Base-by-base conservation (phyloP, 1,140 invertebrate species). In the Calephelis nemesis region DNA sequence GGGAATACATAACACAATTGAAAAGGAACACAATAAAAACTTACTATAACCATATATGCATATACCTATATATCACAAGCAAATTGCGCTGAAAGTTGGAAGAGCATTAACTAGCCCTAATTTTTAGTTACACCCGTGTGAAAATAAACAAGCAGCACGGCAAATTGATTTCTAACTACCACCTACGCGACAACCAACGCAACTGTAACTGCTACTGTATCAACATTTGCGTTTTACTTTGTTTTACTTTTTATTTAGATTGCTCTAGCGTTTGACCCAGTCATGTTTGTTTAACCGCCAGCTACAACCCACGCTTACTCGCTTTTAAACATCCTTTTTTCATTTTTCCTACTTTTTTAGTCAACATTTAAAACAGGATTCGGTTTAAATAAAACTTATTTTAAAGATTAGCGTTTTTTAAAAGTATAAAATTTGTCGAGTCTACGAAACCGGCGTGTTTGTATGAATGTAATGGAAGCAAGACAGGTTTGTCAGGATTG, bases 121-220 rank as follows among this genome's bases (percentile, higher is more conserved):
- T 54, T 54, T 54, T 54, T 54, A 19, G 50, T 54, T 54, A 30
- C 15, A 19, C 50, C 7, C 15, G 50, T 54, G 19, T 54, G 15
- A 54, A 54, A 54, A 15, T 54, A 54, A 54, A 54, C 15, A 19
- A 30, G 50, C 15, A 54, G 50, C 50, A 54, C 15, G 50, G 13
- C 50, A 54, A 54, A 54, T 54, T 54, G 50, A 54, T 54, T 54
- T 54, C 50, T 54, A 54, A 54, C 50, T 19, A 54, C 15, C 50
- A 54, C 50, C 50, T 54, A 54, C 50, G 15, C 50, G 50, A 19
- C 9, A 19, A 11, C 19, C 52, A 19, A 54, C 52, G 52, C 52
- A 30, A 54, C 13, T 54, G 42, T 45, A 45, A 54, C 8, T 19
- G 52, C 52, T 30, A 30, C 52, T 54, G 15, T 54, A 54, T 54